Evolutionary conservation across 1,140 invertebrate genomes (phyloP).

Genomic region (Neodiprion pinetum): DNA sequence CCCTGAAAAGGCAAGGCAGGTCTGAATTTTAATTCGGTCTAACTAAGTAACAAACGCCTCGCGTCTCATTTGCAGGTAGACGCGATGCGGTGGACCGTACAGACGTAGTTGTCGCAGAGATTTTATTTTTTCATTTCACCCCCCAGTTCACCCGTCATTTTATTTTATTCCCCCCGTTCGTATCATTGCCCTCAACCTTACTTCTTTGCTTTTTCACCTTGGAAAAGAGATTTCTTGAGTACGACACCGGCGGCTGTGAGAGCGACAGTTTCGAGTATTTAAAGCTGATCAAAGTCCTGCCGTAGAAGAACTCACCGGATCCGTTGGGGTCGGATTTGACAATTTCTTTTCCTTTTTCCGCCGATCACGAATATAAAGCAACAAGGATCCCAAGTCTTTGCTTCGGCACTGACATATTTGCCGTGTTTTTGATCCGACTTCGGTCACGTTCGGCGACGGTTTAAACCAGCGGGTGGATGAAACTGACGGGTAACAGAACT

Average conservation of each 20-base stretch:
- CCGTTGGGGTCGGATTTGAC: background rate
- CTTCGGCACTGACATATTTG: too few relatives aligned
- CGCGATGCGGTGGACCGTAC: background rate
- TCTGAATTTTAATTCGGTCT: constrained; percentile 2
- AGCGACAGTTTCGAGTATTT: background rate
- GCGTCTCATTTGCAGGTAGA: background rate
- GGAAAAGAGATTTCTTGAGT: background rate
- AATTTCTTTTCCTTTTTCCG: background rate
- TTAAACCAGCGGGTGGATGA: too few relatives aligned
- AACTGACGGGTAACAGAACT: too few relatives aligned
- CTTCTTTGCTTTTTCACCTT: background rate
- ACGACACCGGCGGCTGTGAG: background rate
- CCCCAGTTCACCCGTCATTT: background rate
- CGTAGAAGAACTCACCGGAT: background rate
- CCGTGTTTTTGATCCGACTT: too few relatives aligned
- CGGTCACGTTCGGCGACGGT: too few relatives aligned
- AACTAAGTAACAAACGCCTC: background rate
- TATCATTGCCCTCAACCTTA: background rate
- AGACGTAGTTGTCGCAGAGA: background rate
- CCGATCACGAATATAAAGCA: background rate
- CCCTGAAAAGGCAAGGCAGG: background rate
- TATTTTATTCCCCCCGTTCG: background rate
- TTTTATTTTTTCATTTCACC: background rate
- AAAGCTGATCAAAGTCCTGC: background rate
- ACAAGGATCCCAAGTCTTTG: too few relatives aligned